Conservation (phyloP, 2,888 invertebrate genomes). For the Euspilapteryx auroguttella region DNA sequence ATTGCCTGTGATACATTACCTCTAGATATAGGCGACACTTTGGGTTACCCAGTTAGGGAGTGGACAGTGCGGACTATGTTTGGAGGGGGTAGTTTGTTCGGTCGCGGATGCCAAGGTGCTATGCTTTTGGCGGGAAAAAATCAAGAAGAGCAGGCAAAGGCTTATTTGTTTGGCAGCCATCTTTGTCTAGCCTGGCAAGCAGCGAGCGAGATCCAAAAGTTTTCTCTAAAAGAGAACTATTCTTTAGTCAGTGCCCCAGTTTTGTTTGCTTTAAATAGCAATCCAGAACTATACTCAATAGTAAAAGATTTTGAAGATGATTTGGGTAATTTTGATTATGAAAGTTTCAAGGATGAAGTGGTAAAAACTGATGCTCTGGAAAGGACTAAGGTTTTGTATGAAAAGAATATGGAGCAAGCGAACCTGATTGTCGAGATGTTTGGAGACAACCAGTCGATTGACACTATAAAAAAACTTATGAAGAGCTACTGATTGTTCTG, state of each 20-base stretch:
- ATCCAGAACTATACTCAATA: constrained; percentile 64
- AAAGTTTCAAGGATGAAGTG: constrained; percentile 36
- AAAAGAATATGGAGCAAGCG: constrained; percentile 31
- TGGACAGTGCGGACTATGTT: constrained; percentile 74
- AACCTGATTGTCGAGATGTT: constrained; percentile 25
- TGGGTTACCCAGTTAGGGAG: constrained; percentile 65
- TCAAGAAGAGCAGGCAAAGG: constrained; percentile 67
- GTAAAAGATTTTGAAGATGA: constrained; percentile 58
- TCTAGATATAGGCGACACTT: constrained; percentile 27
- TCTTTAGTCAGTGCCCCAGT: constrained; percentile 81
- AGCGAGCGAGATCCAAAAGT: constrained; percentile 32
- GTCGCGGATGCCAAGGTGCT: constrained; percentile 82
- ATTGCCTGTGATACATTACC: constrained; percentile 36
- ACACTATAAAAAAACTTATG: constrained; percentile 37
- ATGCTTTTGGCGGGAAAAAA: constrained; percentile 72
- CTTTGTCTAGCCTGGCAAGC: constrained; percentile 83
- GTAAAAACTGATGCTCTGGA: constrained; percentile 35
- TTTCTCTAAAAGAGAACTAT: constrained; percentile 62
- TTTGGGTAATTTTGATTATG: constrained; percentile 64
- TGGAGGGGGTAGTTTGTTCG: constrained; percentile 66
- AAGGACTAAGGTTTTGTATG: constrained; percentile 25
- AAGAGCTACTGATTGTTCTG: constrained; percentile 17
- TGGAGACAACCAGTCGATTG: constrained; percentile 31
- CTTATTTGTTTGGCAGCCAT: constrained; percentile 79
- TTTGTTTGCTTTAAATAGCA: constrained; percentile 76